A percentile compares a stretch with the other conserved stretches of the same genome.
Conservation (phyloP, 1,140 invertebrate species). For the Bombus impatiens region DNA sequence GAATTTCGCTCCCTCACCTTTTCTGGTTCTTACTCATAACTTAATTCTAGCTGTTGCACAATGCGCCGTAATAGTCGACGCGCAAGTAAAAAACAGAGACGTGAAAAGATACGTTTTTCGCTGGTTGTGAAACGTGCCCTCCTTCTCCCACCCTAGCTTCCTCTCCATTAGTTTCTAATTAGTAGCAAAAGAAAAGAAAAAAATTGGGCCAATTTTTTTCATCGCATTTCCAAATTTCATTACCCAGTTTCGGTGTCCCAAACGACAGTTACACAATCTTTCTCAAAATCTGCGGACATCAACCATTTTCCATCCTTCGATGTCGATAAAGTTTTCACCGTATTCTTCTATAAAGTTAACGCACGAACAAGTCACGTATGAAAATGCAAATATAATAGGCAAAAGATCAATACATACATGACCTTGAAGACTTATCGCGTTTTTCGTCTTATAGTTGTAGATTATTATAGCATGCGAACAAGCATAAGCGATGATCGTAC, state of each 20-base stretch:
- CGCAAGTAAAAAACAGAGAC: neutral
- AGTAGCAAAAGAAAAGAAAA: neutral
- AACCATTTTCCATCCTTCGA: slow-evolving; percentile 82
- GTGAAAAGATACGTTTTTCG: neutral
- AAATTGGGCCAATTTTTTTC: neutral
- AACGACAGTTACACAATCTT: slow-evolving; percentile 83
- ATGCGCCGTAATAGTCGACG: no score
- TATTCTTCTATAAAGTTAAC: slow-evolving; percentile 77
- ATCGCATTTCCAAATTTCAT: neutral
- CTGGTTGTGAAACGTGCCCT: no score
- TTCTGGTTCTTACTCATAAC: no score
- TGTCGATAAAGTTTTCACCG: slow-evolving; percentile 77
- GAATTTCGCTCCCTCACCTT: no score
- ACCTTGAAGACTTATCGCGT: slow-evolving; percentile 83
- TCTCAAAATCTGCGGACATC: slow-evolving; percentile 82
- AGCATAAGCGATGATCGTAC: slow-evolving; percentile 82
- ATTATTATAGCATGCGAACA: slow-evolving; percentile 82
- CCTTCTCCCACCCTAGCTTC: no score
- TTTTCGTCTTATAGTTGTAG: slow-evolving; percentile 82
- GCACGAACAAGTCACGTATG: neutral
- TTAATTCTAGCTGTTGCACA: no score
- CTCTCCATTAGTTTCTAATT: neutral
- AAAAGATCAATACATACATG: slow-evolving; percentile 80
- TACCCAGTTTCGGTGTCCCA: slow-evolving; percentile 82
- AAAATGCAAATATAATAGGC: neutral